Conservation (phyloP, 1,140 invertebrate genomes). For the Anoplolepis gracilipes region DNA sequence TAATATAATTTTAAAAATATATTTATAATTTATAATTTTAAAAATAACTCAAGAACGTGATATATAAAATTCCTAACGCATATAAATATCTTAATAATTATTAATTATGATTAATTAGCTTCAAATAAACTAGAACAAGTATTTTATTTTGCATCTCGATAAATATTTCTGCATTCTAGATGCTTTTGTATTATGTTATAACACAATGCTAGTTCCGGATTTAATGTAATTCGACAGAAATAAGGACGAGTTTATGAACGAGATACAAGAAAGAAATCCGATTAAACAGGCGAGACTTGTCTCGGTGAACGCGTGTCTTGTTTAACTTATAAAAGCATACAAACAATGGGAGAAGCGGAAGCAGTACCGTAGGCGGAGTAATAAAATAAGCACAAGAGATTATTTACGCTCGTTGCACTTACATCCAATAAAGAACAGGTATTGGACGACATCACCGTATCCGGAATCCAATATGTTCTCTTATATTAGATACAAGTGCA, state of each 20-base stretch:
- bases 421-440: slow-evolving; percentile 74
- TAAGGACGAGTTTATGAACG: slow-evolving; percentile 10
- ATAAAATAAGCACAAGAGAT: slow-evolving; percentile 75
- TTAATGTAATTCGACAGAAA: slow-evolving; percentile 26
- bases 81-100: background rate
- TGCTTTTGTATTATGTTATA: background rate
- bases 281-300: slow-evolving; percentile 48
- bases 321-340: slow-evolving; percentile 51
- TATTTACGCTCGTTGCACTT: slow-evolving; percentile 74
- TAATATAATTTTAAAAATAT: background rate
- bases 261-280: slow-evolving; percentile 28
- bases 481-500: slow-evolving; percentile 68
- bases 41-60: background rate
- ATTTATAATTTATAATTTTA: background rate
- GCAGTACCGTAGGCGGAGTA: slow-evolving; percentile 60
- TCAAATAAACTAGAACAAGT: background rate
- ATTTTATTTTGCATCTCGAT: background rate
- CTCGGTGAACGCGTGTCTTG: slow-evolving; percentile 37
- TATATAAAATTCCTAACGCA: background rate
- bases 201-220: background rate
- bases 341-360: slow-evolving; percentile 65
- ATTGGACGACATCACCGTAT: slow-evolving; percentile 69
- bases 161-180: background rate
- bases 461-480: slow-evolving; percentile 71
- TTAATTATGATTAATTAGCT: background rate